A percentile compares a stretch with the other conserved stretches of the same genome.
Evolutionary conservation across 2,113 vertebrate genomes (phyloP).

Genomic region (Naja naja): DNA sequence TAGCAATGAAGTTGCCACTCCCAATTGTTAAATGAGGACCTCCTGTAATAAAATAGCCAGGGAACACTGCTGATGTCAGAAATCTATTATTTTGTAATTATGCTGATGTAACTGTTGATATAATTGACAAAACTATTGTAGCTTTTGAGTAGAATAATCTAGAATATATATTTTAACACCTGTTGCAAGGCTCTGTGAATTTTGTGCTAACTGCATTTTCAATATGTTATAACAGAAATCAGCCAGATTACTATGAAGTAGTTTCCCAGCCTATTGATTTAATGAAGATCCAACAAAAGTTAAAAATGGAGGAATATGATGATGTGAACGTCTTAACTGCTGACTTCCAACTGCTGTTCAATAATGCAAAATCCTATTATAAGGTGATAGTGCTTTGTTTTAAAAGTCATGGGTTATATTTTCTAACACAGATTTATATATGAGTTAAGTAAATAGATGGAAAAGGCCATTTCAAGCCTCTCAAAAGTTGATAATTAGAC

Average conservation of each 20-base stretch:
- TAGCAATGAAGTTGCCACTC: background rate
- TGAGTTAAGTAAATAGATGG: background rate
- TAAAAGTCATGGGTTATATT: background rate
- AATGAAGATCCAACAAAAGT: slow-evolving; percentile 99
- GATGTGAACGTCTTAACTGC: slow-evolving; percentile 91
- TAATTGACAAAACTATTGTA: background rate
- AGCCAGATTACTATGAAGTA: slow-evolving; percentile 97
- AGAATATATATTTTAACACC: background rate
- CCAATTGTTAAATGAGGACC: background rate
- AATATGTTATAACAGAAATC: slow-evolving; percentile 81
- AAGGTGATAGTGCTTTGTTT: slow-evolving; percentile 76
- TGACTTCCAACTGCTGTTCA: slow-evolving; percentile 95
- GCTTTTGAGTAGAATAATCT: background rate
- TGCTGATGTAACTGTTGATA: background rate
- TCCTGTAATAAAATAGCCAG: background rate
- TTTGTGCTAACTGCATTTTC: slow-evolving; percentile 40
- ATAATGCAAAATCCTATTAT: slow-evolving; percentile 95
- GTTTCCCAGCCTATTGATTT: slow-evolving; percentile 98
- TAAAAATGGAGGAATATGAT: slow-evolving; percentile 99
- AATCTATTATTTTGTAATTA: background rate
- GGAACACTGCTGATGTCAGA: background rate
- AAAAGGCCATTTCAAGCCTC: background rate
- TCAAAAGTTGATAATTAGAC: background rate
- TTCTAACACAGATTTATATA: background rate
- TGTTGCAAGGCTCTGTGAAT: background rate